Percentiles rank a stretch among this genome's conserved stretches.
Evolutionary conservation across 2,888 invertebrate species (phyloP).

Genomic region (Seladonia tumulorum): DNA sequence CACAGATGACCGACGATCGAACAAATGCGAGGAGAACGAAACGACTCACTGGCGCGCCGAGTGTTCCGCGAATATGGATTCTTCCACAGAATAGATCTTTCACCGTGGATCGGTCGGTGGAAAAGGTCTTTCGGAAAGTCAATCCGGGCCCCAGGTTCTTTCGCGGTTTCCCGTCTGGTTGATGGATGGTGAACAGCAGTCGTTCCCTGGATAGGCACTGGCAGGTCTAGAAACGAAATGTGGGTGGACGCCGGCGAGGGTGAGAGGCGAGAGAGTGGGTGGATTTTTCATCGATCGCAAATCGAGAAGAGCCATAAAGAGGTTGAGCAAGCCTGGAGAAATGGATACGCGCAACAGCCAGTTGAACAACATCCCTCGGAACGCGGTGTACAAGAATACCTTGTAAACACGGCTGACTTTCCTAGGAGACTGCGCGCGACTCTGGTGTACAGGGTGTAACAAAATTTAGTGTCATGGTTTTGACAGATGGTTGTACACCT

Average conservation of each 20-base stretch:
- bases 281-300: slow-evolving; percentile 70
- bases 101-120: slow-evolving; percentile 45
- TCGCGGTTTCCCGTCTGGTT: slow-evolving; percentile 45
- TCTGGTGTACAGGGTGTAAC: too few relatives aligned
- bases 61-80: slow-evolving; percentile 18
- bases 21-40: slow-evolving; percentile 29
- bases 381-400: slow-evolving; percentile 24
- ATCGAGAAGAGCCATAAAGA: slow-evolving; percentile 62
- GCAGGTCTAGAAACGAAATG: slow-evolving; percentile 65
- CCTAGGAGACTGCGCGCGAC: neutral
- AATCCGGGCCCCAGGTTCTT: slow-evolving; percentile 42
- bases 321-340: slow-evolving; percentile 46
- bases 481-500: too few relatives aligned
- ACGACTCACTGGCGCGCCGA: slow-evolving; percentile 1
- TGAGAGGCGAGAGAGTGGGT: slow-evolving; percentile 70
- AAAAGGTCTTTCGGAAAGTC: slow-evolving; percentile 56
- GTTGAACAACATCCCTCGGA: slow-evolving; percentile 38
- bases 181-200: slow-evolving; percentile 64
- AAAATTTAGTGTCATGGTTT: too few relatives aligned
- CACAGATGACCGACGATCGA: neutral
- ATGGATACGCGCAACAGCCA: slow-evolving; percentile 43
- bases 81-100: slow-evolving; percentile 38
- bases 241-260: slow-evolving; percentile 77
- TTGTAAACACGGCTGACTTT: slow-evolving; percentile 29
- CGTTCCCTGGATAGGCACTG: slow-evolving; percentile 36